Base-by-base conservation (phyloP, 2,888 invertebrate species). In the Cremastobaeus sp. region DNA sequence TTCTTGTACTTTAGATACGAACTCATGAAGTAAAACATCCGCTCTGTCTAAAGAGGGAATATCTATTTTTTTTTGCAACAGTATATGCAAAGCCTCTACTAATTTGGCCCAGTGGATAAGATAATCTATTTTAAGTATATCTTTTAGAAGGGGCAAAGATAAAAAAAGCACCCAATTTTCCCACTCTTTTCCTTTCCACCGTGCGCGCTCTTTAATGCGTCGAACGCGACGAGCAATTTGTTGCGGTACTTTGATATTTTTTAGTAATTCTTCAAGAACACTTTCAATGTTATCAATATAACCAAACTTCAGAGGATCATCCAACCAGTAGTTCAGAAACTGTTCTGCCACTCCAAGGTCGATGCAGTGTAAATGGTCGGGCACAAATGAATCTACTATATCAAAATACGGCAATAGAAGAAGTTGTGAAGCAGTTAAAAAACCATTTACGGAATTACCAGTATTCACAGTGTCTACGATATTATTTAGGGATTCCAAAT, bases 361-460 rank as follows among this genome's bases (percentile, higher is more conserved):
- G 3, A 37, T 4, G 15, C 12, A 37, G 4, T 37, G 37, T 11
- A 37, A 37, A 21, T 35, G 17, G 34, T 76, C 68, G 3, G 68
- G 66, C 4, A 62, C 30, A 17, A 70, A 60, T 6, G 66, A 70
- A 6, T n/a, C 17, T 17, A 74, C 32, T 14, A 73, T 74, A 54
- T 76, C 20, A 21, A 76, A 76, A 32, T 30, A 14, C 6, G 34
- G 37, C n/a, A 74, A 57, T 17, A 11, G 3, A 6, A 43, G 12
- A 4, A 39, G 8, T 2, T 6, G 35, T 4, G 35, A 12, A 3
- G 35, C 35, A n/a, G 11, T 35, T 35, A 35, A 2, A 35, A 35
- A 35, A n/a, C 35, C 35, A 35, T 35, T 35, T 14, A 4, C 8
- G 2, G 12, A 2, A 1, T 2, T 8, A 12, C 35, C 35, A 11